Evolutionary conservation across 1,140 invertebrate genomes (phyloP), one percentile per base, ranked within the genome.

Genomic region (Melitaea cinxia): DNA sequence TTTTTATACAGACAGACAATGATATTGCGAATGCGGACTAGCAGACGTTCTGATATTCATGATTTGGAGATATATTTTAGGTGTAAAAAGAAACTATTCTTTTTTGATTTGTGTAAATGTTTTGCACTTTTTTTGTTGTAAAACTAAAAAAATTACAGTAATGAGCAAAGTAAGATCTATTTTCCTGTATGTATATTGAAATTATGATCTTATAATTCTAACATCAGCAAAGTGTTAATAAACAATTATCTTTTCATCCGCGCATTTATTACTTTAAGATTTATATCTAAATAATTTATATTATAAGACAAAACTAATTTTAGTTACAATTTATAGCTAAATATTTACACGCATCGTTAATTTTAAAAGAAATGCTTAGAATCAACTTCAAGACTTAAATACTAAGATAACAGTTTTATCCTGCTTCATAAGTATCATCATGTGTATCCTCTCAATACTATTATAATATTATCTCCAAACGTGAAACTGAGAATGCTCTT

Each of bases 201-300:
- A 42, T 42, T 4, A 17, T 9, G 10, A 15, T 42, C 3, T 9
- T 15, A 19, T n/a, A 23, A 47, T 47, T 23, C 7, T 17, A 23
- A 47, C 7, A 10, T 47, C 1, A 47, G 17, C 14, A 45, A 19
- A 4, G 9, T 14, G 15, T 47, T 6, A 23, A 23, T 47, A 47
- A 47, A 47, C 15, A 23, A 7, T 47, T 45, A 12, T 39, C 21
- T 15, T 47, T 47, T 24, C 42, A 26, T 42, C 15, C 15, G 24
- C 17, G 54, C 54, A 57, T 57, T 57, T 57, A 57, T 57, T 57
- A 57, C 45, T 42, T 37, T 57, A 57, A 57, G 54, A 57, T 4
- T 4, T 56, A 57, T 57, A 39, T 39, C 14, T 15, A 39, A 37
- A 24, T 56, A 19, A 5, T 56, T 56, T 56, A 55, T 30, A 37